Conservation (phyloP, 2,888 invertebrate species). For the Drosophila meridiana region DNA sequence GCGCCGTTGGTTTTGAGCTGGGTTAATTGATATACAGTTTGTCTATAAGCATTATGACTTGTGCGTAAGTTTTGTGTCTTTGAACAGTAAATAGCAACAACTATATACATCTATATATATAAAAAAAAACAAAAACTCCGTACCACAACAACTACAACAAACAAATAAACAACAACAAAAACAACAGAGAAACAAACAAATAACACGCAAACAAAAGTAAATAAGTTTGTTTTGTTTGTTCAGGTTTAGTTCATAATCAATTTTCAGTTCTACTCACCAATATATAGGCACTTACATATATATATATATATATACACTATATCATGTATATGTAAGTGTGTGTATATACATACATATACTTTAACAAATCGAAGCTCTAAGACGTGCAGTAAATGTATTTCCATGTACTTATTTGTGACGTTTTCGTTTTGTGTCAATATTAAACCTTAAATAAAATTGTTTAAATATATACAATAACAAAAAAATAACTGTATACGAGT, state of each 20-base stretch:
- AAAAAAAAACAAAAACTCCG: conserved; percentile 7
- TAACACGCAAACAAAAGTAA: conserved; percentile 60
- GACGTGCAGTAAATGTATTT: conserved; percentile 82
- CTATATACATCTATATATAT: conserved; percentile 16
- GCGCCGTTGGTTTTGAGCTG: conserved; percentile 81
- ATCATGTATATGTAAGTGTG: conserved; percentile 42
- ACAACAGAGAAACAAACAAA: conserved; percentile 33
- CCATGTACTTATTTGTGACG: conserved; percentile 70
- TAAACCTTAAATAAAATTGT: conserved; percentile 38
- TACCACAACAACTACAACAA: conserved; percentile 32
- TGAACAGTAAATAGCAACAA: conserved; percentile 21
- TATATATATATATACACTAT: conserved; percentile 27
- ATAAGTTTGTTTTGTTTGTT: conserved; percentile 61
- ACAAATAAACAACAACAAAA: conserved; percentile 34
- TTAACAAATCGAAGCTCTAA: conserved; percentile 83
- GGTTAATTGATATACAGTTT: conserved; percentile 62
- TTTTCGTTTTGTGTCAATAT: conserved; percentile 61
- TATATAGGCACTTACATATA: conserved; percentile 34
- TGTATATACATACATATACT: conserved; percentile 52
- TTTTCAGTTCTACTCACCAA: conserved; percentile 52
- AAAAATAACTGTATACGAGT: conserved; percentile 20
- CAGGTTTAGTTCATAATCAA: conserved; percentile 54
- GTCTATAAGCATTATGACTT: conserved; percentile 16
- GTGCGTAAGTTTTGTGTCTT: conserved; percentile 47
- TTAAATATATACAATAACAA: conserved; percentile 27